Evolutionary conservation across 1,140 invertebrate species (phyloP), one percentile per base, ranked within the genome.

Genomic region (Megalopta genalis): DNA sequence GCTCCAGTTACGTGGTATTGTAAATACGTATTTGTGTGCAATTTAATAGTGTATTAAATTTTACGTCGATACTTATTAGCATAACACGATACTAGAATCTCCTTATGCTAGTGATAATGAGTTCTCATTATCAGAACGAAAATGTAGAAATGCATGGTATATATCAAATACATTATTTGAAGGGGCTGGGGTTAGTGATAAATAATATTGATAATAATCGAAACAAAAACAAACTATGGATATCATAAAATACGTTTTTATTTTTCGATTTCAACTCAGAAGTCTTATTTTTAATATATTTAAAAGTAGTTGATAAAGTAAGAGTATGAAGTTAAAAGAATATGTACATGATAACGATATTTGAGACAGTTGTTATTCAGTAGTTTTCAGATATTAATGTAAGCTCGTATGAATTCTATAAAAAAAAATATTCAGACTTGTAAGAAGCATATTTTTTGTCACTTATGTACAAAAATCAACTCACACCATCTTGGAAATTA

Each of bases 11-110:
- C 27, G 67, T 27, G 37, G 32, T 39, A 74, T 57, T 74, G 71
- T 67, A 79, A 66, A 79, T 79, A 79, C 27, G 52, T 79, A 49
- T 79, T 66, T 79, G 70, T 74, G 77, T 79, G 71, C 64, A 66
- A 59, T 74, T 46, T 60, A 57, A 54, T 73, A 62, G 25, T 37
- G 14, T 66, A 66, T 66, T 59, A 14, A 39, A 73, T 79, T 74
- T 46, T 46, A 59, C 37, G 16, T 27, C 16, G 10, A n/a, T 21
- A 60, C 8, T 37, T 10, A 25, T 27, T 72, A 71, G 4, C 27
- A 10, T 54, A 72, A 64, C 23, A 54, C 54, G 63, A 71, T 7
- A 39, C 16, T 77, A 63, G 23, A 12, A 46, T 66, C 37, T 42
- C 9, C 52, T 71, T 71, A 25, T 14, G 23, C 37, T 65, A n/a